A percentile compares a stretch with the other conserved stretches of the same genome.
These are phyloP conservation scores for Harlomillsia oculata DNA, from an alignment of 1,140 invertebrate species.

Conservation along the genomic window DNA sequence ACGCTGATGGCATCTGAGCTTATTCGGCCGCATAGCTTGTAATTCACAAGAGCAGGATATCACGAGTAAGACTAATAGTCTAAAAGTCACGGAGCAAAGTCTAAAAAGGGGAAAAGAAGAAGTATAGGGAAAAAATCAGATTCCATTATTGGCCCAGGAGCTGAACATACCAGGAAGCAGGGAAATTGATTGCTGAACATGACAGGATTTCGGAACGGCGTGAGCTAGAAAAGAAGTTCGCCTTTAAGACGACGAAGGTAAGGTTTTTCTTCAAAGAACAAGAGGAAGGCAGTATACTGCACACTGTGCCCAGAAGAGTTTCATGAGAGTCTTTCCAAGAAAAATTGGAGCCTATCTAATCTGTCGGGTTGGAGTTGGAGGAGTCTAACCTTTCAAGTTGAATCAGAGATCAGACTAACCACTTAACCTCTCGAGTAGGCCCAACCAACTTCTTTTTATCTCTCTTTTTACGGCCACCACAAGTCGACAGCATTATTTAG, in stretches of 20 bases:
- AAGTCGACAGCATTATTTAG: no score
- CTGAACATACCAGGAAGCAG: no score
- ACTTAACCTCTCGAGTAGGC: constrained; percentile 30
- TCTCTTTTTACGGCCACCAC: neutral
- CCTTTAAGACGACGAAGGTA: neutral
- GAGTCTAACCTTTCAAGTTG: constrained; percentile 26
- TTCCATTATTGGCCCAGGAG: no score
- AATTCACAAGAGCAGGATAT: no score
- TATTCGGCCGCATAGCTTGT: no score
- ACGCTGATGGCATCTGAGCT: no score
- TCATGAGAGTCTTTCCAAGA: neutral
- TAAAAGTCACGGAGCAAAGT: no score
- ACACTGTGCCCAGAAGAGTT: neutral
- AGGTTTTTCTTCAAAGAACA: neutral
- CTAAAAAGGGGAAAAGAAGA: no score
- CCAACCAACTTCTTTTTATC: constrained; percentile 22
- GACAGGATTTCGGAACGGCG: constrained; percentile 24
- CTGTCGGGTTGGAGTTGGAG: constrained; percentile 14
- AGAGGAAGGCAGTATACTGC: no score
- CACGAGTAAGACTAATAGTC: no score
- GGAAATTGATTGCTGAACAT: constrained; percentile 30
- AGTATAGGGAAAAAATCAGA: no score
- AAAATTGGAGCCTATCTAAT: constrained; percentile 19
- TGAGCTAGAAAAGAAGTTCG: neutral
- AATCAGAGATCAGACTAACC: constrained; percentile 33